phyloP scores from a whole-genome alignment of 2,113 vertebrate species.

The Rhagologus leucostigma region DNA sequence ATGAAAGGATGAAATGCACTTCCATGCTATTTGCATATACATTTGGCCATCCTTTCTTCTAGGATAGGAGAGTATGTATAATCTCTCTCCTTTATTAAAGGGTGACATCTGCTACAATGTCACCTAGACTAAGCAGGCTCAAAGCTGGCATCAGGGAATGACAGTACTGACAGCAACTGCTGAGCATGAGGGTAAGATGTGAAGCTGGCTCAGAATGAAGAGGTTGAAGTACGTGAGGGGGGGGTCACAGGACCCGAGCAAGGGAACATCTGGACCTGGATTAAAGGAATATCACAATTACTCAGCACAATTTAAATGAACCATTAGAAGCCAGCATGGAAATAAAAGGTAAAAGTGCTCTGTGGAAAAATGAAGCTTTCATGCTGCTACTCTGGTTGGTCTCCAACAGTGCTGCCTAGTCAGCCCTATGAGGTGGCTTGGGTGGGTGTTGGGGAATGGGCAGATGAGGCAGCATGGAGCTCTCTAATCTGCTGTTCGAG shows the following conservation, averaged over 20 bases:
- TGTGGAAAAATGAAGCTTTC: background rate
- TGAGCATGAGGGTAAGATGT: background rate
- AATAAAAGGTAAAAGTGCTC: background rate
- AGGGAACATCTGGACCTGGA: background rate
- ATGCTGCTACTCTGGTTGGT: background rate
- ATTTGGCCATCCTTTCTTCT: background rate
- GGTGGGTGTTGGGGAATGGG: background rate
- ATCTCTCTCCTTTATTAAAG: background rate
- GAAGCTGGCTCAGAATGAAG: conserved; percentile 14
- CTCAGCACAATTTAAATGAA: background rate
- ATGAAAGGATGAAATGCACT: background rate
- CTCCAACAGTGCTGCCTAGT: background rate
- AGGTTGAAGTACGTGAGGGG: background rate
- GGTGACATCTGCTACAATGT: background rate
- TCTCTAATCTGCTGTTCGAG: background rate
- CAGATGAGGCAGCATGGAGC: background rate
- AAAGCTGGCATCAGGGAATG: background rate
- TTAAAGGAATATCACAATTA: conserved; percentile 9
- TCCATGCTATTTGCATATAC: background rate
- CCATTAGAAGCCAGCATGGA: background rate
- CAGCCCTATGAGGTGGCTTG: background rate
- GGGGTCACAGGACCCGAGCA: background rate
- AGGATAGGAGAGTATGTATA: background rate
- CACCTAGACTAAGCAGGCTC: background rate
- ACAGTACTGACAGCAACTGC: background rate